Percentiles rank a stretch among this genome's conserved stretches.
These are phyloP conservation scores for Lithosia quadra DNA, from an alignment of 2,888 invertebrate species.

Conservation along the genomic window DNA sequence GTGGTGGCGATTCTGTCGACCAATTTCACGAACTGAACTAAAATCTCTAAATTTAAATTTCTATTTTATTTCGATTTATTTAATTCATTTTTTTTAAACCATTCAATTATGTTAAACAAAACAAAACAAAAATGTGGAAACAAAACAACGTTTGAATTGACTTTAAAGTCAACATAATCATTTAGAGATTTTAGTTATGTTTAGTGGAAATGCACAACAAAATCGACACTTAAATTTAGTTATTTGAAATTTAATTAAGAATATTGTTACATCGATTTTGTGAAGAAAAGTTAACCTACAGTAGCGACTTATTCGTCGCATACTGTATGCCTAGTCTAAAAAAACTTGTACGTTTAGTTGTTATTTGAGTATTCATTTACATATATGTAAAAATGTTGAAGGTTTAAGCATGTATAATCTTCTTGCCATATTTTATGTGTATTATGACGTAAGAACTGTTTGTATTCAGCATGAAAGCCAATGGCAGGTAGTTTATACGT, in stretches of 20 bases:
- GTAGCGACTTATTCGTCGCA: not conserved
- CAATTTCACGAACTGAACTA: too few species aligned
- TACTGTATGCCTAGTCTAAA: not conserved
- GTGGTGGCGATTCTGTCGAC: too few species aligned
- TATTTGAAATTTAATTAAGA: not conserved
- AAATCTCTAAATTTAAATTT: too few species aligned
- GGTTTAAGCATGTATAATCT: not conserved
- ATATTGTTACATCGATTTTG: not conserved
- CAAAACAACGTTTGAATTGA: too few species aligned
- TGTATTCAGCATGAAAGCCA: not conserved
- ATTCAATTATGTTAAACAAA: too few species aligned
- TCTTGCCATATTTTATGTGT: not conserved
- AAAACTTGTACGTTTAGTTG: not conserved
- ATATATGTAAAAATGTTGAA: not conserved
- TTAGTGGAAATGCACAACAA: too few species aligned
- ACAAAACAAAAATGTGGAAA: too few species aligned
- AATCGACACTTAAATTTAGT: not conserved
- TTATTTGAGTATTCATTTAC: not conserved
- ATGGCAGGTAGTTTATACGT: not conserved
- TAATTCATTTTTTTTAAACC: too few species aligned
- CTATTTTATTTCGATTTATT: too few species aligned
- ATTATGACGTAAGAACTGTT: not conserved
- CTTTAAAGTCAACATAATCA: too few species aligned
- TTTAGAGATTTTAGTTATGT: too few species aligned
- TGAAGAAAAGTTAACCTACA: not conserved